Evolutionary conservation across 92 coral and sea anemone species (phyloP).

Genomic region (Montipora capitata): DNA sequence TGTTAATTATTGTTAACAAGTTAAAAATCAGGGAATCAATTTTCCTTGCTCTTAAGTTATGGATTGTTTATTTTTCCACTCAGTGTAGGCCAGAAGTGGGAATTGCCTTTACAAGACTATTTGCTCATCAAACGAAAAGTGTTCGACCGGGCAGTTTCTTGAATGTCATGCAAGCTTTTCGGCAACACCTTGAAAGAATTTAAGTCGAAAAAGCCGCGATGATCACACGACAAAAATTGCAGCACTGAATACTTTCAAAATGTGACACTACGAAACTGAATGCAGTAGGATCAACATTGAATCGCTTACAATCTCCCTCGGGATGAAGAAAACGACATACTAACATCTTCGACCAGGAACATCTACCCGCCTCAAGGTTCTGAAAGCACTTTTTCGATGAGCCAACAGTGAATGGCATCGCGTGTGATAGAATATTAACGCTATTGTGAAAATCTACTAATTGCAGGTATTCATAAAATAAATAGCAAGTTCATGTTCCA

Average conservation of each 20-base stretch:
- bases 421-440: background rate
- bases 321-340: too few relatives aligned
- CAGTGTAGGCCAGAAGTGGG: too few relatives aligned
- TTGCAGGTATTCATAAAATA: constrained; percentile 17
- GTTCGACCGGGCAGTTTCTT: too few relatives aligned
- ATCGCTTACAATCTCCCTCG: background rate
- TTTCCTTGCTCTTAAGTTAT: too few relatives aligned
- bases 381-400: background rate
- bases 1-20: too few relatives aligned
- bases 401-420: background rate
- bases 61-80: too few relatives aligned
- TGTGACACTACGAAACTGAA: background rate
- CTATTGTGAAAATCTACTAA: background rate
- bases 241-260: background rate
- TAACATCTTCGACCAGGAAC: background rate
- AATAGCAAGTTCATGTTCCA: constrained; percentile 8
- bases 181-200: too few relatives aligned
- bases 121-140: too few relatives aligned
- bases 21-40: too few relatives aligned
- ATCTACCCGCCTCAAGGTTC: background rate
- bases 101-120: too few relatives aligned
- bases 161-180: too few relatives aligned
- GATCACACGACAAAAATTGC: background rate
- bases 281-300: background rate
- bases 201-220: too few relatives aligned